Conservation (phyloP, 2,797 vertebrate species). For the Trachurus trachurus region DNA sequence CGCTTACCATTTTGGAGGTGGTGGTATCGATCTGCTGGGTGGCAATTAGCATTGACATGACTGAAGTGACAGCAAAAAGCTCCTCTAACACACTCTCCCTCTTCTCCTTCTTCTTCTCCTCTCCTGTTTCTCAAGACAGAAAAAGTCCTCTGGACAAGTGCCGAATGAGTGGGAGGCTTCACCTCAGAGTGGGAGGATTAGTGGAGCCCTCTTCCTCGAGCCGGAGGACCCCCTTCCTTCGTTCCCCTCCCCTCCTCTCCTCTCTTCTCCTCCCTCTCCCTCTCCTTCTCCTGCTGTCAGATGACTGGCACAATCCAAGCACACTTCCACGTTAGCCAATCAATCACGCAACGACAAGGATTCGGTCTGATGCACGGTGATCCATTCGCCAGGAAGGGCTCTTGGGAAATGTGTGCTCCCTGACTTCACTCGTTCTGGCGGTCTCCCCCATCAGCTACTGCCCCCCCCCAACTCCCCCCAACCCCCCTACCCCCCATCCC, state of each 20-base stretch:
- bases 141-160: constrained; percentile 67
- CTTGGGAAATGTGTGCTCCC: constrained; percentile 60
- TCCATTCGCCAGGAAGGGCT: constrained; percentile 63
- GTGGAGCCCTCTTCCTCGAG: constrained; percentile 32
- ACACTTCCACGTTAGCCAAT: constrained; percentile 71
- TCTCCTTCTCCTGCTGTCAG: constrained; percentile 18
- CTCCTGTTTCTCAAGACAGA: constrained; percentile 26
- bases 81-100: constrained; percentile 20
- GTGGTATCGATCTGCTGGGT: constrained; percentile 80
- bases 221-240: constrained; percentile 11
- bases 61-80: constrained; percentile 44
- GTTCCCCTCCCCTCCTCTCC: not conserved
- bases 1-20: constrained; percentile 80
- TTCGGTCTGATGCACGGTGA: constrained; percentile 45
- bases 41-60: constrained; percentile 83
- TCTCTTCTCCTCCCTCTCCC: too few species aligned
- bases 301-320: constrained; percentile 48
- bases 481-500: not conserved
- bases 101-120: constrained; percentile 4
- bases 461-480: not conserved
- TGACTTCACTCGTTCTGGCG: constrained; percentile 39
- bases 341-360: constrained; percentile 64
- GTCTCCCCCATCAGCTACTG: constrained; percentile 9
- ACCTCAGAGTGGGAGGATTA: constrained; percentile 52
- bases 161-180: constrained; percentile 53